phyloP scores from a whole-genome alignment of 2,797 vertebrate species.

The Sebastes baramenuke region DNA sequence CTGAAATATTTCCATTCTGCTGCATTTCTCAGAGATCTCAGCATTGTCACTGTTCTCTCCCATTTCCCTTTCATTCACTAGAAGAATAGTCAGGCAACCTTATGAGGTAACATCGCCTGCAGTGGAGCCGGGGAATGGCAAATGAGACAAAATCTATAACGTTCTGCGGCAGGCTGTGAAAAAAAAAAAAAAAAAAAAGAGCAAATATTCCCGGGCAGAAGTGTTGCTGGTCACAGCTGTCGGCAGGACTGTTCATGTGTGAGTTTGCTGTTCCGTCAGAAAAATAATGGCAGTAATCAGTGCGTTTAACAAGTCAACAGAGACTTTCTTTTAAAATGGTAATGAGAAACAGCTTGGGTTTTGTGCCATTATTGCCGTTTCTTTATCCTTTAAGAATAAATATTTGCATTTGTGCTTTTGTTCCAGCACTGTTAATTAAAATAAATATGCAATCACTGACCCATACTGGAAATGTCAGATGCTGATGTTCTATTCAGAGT shows the following conservation, averaged over 20 bases:
- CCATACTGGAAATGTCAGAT: constrained; percentile 25
- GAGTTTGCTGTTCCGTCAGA: constrained; percentile 39
- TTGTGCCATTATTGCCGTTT: constrained; percentile 23
- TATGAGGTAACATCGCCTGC: constrained; percentile 58
- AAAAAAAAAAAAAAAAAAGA: background rate
- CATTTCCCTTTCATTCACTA: constrained; percentile 51
- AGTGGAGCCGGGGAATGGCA: constrained; percentile 38
- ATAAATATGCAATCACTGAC: constrained; percentile 46
- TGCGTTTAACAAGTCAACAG: constrained; percentile 39
- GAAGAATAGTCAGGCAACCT: constrained; percentile 49
- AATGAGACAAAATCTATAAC: constrained; percentile 68
- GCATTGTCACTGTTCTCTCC: constrained; percentile 40
- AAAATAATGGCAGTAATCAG: constrained; percentile 47
- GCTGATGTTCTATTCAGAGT: constrained; percentile 11
- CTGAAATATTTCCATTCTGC: constrained; percentile 28
- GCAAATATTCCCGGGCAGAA: constrained; percentile 45
- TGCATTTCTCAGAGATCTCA: constrained; percentile 41
- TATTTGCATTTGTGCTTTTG: constrained; percentile 19
- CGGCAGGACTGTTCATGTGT: constrained; percentile 37
- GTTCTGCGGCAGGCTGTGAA: constrained; percentile 39
- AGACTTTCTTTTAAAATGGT: constrained; percentile 47
- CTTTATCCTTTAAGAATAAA: constrained; percentile 35
- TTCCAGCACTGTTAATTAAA: constrained; percentile 38
- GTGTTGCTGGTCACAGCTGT: constrained; percentile 42
- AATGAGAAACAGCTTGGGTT: constrained; percentile 28